A percentile compares a stretch with the other conserved stretches of the same genome.
Conservation (phyloP, 2,888 invertebrate species). For the Acleris holmiana region DNA sequence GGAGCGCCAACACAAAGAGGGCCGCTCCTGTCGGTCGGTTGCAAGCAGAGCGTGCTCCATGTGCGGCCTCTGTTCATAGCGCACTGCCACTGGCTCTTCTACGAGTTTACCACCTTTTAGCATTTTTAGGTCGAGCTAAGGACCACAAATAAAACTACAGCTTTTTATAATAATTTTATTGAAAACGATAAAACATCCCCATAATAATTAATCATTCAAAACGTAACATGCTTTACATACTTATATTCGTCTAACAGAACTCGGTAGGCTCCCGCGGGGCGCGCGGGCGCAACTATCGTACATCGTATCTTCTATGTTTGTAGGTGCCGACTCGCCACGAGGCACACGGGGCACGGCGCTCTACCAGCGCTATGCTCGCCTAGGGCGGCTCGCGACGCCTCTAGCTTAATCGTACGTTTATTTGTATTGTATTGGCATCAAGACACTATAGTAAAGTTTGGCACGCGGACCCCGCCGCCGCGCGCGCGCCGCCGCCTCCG, state of each 20-base stretch:
- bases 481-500: slow-evolving; percentile 11
- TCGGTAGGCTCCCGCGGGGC: slow-evolving; percentile 20
- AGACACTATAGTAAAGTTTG: slow-evolving; percentile 36
- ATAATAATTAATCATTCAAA: slow-evolving; percentile 64
- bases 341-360: too few relatives aligned
- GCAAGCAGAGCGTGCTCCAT: too few relatives aligned
- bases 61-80: too few relatives aligned
- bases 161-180: slow-evolving; percentile 62
- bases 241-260: slow-evolving; percentile 55
- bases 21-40: too few relatives aligned
- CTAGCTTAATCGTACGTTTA: slow-evolving; percentile 25
- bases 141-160: slow-evolving; percentile 11
- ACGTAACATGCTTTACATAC: slow-evolving; percentile 66
- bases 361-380: not conserved
- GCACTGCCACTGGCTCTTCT: too few relatives aligned
- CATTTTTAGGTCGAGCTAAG: too few relatives aligned
- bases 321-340: slow-evolving; percentile 10
- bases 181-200: slow-evolving; percentile 76
- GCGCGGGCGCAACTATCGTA: not conserved
- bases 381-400: slow-evolving; percentile 19
- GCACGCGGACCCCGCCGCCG: slow-evolving; percentile 25
- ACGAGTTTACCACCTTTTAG: too few relatives aligned
- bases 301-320: slow-evolving; percentile 18
- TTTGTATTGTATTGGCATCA: slow-evolving; percentile 37
- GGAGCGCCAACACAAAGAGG: too few relatives aligned